These are phyloP conservation scores for Sylvietta virens DNA, from an alignment of 2,113 vertebrate genomes.

Conservation along the genomic window DNA sequence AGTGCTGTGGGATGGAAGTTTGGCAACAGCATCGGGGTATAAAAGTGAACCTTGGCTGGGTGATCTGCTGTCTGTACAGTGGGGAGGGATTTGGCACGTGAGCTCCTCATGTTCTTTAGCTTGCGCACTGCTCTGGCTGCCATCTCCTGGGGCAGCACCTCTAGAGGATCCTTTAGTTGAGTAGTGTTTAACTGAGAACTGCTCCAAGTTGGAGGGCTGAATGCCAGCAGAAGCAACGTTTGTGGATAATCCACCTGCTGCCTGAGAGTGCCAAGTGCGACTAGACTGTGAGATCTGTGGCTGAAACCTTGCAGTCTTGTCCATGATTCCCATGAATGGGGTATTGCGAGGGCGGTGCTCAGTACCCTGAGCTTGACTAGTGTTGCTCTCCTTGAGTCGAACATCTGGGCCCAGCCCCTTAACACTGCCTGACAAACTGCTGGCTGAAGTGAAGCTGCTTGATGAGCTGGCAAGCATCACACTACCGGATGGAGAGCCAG, in stretches of 20 bases:
- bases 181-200: conserved; percentile 71
- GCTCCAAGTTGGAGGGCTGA: conserved; percentile 75
- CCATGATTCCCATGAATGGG: conserved; percentile 93
- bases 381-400: conserved; percentile 79
- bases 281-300: conserved; percentile 63
- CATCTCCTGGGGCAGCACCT: conserved; percentile 52
- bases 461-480: conserved; percentile 81
- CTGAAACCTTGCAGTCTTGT: conserved; percentile 90
- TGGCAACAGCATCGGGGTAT: conserved; percentile 74
- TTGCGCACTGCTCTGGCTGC: conserved; percentile 79
- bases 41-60: conserved; percentile 70
- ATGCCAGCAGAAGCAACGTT: conserved; percentile 50
- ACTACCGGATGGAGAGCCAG: conserved; percentile 65
- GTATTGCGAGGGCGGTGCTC: conserved; percentile 86
- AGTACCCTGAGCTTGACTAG: conserved; percentile 59
- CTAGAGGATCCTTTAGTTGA: conserved; percentile 70
- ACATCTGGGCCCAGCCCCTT: conserved; percentile 83
- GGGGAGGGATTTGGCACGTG: conserved; percentile 74
- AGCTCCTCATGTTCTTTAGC: conserved; percentile 76
- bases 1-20: conserved; percentile 67
- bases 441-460: conserved; percentile 83
- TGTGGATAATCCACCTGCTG: conserved; percentile 67
- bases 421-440: conserved; percentile 80
- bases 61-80: conserved; percentile 78
- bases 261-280: conserved; percentile 82